A percentile compares a stretch with the other conserved stretches of the same genome.
phyloP scores from a whole-genome alignment of 1,140 invertebrate species.

The Drosophila baimaii region DNA sequence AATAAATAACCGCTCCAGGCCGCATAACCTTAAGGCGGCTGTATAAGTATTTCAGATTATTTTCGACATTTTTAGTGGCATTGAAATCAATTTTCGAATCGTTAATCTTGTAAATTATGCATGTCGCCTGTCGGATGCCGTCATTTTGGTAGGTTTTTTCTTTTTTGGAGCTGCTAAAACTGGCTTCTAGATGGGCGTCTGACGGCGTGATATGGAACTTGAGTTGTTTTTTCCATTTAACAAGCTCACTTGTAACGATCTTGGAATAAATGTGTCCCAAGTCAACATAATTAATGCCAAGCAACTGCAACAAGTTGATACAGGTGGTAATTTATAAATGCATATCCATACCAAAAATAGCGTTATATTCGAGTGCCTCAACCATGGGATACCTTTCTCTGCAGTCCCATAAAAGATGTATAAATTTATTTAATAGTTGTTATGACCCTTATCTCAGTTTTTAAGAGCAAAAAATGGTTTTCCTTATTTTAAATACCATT shows the following conservation, averaged over 20 bases:
- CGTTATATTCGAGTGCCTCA: not conserved
- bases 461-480: no score
- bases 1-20: slow-evolving; percentile 51
- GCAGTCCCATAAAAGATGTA: not conserved
- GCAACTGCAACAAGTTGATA: slow-evolving; percentile 22
- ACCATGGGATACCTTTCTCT: no score
- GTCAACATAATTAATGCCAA: slow-evolving; percentile 21
- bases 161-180: slow-evolving; percentile 22
- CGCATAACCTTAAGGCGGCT: slow-evolving; percentile 44
- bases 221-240: slow-evolving; percentile 32
- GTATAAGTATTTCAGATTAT: slow-evolving; percentile 62
- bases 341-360: slow-evolving; percentile 2
- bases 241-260: slow-evolving; percentile 24
- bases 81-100: slow-evolving; percentile 83
- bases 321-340: slow-evolving; percentile 15
- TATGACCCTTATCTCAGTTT: no score
- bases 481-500: no score
- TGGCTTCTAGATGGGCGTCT: slow-evolving; percentile 29
- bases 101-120: slow-evolving; percentile 82
- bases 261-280: slow-evolving; percentile 14
- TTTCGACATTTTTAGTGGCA: slow-evolving; percentile 76
- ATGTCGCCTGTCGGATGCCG: slow-evolving; percentile 72
- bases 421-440: no score
- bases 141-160: slow-evolving; percentile 47
- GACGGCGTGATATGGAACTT: slow-evolving; percentile 33